These are phyloP conservation scores for Drosophila prolongata DNA, from an alignment of 2,888 invertebrate genomes.

Conservation along the genomic window DNA sequence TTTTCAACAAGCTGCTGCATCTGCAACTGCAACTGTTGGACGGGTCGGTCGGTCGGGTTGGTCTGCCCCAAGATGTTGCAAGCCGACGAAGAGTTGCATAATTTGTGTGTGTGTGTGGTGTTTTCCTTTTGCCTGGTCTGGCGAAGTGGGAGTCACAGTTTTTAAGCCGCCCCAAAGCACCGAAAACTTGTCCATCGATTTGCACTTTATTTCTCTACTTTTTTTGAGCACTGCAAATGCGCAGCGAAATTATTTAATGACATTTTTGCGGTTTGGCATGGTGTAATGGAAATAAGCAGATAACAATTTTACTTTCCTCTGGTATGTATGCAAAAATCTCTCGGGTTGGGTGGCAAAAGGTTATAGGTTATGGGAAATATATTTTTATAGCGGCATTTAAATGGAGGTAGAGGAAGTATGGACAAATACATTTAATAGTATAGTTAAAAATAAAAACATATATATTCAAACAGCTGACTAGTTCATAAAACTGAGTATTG, in stretches of 20 bases:
- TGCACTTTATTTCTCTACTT: slow-evolving; percentile 49
- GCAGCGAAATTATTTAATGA: slow-evolving; percentile 54
- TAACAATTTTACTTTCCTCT: slow-evolving; percentile 30
- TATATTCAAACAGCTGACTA: too few relatives aligned
- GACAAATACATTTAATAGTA: too few relatives aligned
- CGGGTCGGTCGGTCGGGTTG: slow-evolving; percentile 42
- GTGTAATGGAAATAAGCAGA: slow-evolving; percentile 30
- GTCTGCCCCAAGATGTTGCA: slow-evolving; percentile 69
- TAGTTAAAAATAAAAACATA: too few relatives aligned
- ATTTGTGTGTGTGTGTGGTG: slow-evolving; percentile 68
- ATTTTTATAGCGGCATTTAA: not conserved
- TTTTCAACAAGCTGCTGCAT: slow-evolving; percentile 31
- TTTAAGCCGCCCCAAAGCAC: slow-evolving; percentile 32
- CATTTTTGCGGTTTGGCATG: slow-evolving; percentile 59
- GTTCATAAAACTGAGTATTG: too few relatives aligned
- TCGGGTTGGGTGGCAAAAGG: slow-evolving; percentile 15
- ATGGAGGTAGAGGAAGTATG: too few relatives aligned
- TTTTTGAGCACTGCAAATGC: slow-evolving; percentile 31
- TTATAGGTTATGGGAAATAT: slow-evolving; percentile 14
- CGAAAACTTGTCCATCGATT: slow-evolving; percentile 62
- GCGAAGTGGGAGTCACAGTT: slow-evolving; percentile 61
- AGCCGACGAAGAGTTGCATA: slow-evolving; percentile 65
- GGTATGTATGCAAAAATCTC: slow-evolving; percentile 25
- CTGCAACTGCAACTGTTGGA: slow-evolving; percentile 42
- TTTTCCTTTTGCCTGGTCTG: slow-evolving; percentile 43